Conservation (phyloP, 2,797 vertebrate species). For the Salmo trutta region DNA sequence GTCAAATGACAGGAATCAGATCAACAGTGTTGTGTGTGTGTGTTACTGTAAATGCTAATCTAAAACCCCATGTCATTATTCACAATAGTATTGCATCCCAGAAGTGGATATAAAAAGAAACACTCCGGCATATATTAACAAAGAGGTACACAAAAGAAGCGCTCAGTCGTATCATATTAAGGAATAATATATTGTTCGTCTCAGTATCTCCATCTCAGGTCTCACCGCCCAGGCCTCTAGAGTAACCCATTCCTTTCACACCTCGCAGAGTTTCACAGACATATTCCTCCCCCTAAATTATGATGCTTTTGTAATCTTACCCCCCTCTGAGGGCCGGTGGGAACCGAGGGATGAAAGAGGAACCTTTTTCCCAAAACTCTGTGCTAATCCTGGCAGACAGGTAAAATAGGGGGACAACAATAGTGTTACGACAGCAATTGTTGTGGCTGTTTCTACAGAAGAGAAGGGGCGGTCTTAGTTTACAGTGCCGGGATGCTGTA, state of each 20-base stretch:
- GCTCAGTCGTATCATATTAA: not conserved
- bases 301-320: constrained; percentile 20
- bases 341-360: constrained; percentile 27
- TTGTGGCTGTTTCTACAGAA: constrained; percentile 9
- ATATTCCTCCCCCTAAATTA: constrained; percentile 5
- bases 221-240: constrained; percentile 1
- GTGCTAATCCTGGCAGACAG: constrained; percentile 14
- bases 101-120: not conserved
- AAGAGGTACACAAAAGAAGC: not conserved
- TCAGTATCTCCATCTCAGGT: not conserved
- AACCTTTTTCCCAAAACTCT: constrained; percentile 18
- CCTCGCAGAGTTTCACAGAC: constrained; percentile 11
- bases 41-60: not conserved
- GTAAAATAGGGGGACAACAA: constrained; percentile 30
- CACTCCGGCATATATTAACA: too few relatives aligned
- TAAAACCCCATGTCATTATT: not conserved
- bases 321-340: constrained; percentile 10
- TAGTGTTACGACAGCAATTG: constrained; percentile 28
- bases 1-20: not conserved
- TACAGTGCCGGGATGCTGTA: constrained; percentile 34
- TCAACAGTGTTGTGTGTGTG: not conserved
- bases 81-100: not conserved
- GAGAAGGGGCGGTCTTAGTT: not conserved
- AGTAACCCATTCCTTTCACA: constrained; percentile 14
- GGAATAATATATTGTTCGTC: not conserved